Percentiles rank a stretch among this genome's conserved stretches.
Conservation (phyloP, 2,797 vertebrate species). For the Babyrousa celebensis region DNA sequence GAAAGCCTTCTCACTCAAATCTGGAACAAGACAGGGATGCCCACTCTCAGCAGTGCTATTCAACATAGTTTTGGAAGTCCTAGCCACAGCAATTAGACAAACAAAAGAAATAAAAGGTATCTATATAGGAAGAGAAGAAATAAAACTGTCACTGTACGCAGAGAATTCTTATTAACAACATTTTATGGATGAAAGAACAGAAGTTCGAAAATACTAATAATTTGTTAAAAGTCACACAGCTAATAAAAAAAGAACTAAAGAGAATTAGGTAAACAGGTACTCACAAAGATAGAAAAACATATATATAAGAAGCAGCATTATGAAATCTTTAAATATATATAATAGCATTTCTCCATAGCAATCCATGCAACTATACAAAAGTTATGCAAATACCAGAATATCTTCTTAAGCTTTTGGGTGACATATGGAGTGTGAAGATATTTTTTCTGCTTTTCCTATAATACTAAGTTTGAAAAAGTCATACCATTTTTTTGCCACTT, state of each 20-base stretch:
- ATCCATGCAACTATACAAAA: background rate
- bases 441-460: background rate
- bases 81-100: too few relatives aligned
- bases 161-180: background rate
- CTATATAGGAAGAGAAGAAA: too few relatives aligned
- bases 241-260: background rate
- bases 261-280: background rate
- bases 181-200: constrained; percentile 41
- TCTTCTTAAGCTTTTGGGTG: background rate
- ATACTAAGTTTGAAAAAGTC: constrained; percentile 27
- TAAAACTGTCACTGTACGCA: background rate
- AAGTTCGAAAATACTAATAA: background rate
- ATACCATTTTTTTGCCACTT: background rate
- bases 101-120: too few relatives aligned
- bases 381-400: background rate
- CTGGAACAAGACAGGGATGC: too few relatives aligned
- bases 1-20: too few relatives aligned
- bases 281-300: background rate
- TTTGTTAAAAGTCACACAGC: background rate
- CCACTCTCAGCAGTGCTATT: too few relatives aligned
- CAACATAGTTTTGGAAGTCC: too few relatives aligned
- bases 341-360: background rate
- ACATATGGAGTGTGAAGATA: background rate
- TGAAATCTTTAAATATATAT: background rate
- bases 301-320: background rate